These are phyloP conservation scores for Stratiomys singularior DNA, from an alignment of 2,888 invertebrate species.

Conservation along the genomic window DNA sequence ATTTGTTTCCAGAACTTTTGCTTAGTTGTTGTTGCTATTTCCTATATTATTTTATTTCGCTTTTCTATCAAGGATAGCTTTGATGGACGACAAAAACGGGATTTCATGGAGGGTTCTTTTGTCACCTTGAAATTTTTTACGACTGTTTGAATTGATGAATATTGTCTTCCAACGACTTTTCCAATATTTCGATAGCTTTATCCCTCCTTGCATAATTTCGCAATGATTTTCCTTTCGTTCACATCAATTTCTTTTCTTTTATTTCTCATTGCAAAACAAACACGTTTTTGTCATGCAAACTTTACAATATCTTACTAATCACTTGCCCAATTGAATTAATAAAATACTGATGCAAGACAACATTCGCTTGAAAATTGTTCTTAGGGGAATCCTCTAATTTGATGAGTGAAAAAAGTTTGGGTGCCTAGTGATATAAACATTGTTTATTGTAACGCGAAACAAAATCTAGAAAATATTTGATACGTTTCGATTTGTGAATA, in stretches of 20 bases:
- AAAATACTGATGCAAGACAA: not conserved
- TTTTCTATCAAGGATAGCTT: not conserved
- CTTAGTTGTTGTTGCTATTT: not conserved
- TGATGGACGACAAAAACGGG: not conserved
- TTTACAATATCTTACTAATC: not conserved
- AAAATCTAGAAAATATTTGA: no score
- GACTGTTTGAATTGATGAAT: no score
- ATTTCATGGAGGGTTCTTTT: not conserved
- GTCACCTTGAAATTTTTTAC: not conserved
- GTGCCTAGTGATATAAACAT: no score
- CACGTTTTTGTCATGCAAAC: not conserved
- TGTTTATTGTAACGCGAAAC: no score
- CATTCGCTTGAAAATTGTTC: not conserved
- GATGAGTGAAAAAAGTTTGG: no score
- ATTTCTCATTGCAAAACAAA: slow-evolving; percentile 16
- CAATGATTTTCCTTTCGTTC: not conserved
- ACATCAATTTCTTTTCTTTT: not conserved
- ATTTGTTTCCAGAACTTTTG: not conserved
- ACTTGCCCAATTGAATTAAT: not conserved
- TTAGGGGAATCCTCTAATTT: slow-evolving; percentile 17
- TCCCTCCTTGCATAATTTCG: not conserved
- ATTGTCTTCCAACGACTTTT: no score
- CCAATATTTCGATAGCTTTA: not conserved
- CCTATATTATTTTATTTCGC: not conserved
- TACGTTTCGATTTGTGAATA: no score